Evolutionary conservation across 2,888 invertebrate genomes (phyloP).

Genomic region (Polietes domitor): DNA sequence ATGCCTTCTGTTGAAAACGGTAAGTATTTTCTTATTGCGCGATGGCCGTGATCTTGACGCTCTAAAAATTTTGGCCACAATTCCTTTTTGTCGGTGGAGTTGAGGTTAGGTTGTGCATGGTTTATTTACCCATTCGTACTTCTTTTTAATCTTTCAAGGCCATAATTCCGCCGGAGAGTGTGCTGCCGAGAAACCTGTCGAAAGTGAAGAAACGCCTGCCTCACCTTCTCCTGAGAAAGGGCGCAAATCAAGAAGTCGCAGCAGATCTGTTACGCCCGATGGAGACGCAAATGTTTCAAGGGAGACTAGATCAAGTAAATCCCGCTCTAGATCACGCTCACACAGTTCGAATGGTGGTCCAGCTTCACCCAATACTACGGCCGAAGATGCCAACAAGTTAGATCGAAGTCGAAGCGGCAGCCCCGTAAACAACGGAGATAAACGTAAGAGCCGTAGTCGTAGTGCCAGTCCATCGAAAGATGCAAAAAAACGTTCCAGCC

Average conservation of each 20-base stretch:
- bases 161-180: constrained; percentile 18
- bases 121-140: not conserved
- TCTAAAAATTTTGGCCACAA: not conserved
- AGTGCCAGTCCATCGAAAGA: constrained; percentile 50
- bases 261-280: constrained; percentile 32
- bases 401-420: constrained; percentile 47
- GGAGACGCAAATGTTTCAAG: constrained; percentile 32
- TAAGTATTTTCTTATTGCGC: constrained; percentile 4
- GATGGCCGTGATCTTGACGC: not conserved
- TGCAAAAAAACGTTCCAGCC: constrained; percentile 55
- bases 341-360: constrained; percentile 54
- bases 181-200: not conserved
- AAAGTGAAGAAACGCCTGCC: constrained; percentile 6
- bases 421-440: constrained; percentile 44
- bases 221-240: not conserved
- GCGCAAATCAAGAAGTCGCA: constrained; percentile 39
- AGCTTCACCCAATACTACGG: constrained; percentile 17
- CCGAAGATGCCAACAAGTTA: constrained; percentile 8
- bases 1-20: constrained; percentile 58
- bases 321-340: constrained; percentile 68
- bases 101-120: constrained; percentile 49
- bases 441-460: constrained; percentile 63
- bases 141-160: constrained; percentile 27
- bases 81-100: constrained; percentile 29
- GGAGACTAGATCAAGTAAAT: constrained; percentile 52